Evolutionary conservation across 2,113 vertebrate species (phyloP).

Genomic region (human (Homo sapiens)): GRCh38 chr1:206291001-206291500

Average conservation of each 20-base stretch:
- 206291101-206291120: neutral
- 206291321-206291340: neutral
- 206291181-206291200: neutral
- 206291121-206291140: neutral
- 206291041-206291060: neutral
- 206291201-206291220: constrained; percentile 7
- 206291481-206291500: constrained; percentile 29
- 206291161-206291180: neutral
- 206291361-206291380: neutral
- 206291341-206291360: neutral
- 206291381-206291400: neutral
- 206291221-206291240: neutral
- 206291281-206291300: neutral
- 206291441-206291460: constrained; percentile 11
- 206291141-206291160: neutral
- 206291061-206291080: constrained; percentile 25
- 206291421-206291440: neutral
- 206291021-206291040: neutral
- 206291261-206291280: neutral
- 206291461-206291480: neutral
- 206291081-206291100: neutral
- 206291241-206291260: neutral
- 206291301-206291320: neutral
- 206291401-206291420: neutral
- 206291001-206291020: neutral